These are phyloP conservation scores for Brassicogethes aeneus DNA, from an alignment of 2,888 invertebrate genomes.

Conservation along the genomic window DNA sequence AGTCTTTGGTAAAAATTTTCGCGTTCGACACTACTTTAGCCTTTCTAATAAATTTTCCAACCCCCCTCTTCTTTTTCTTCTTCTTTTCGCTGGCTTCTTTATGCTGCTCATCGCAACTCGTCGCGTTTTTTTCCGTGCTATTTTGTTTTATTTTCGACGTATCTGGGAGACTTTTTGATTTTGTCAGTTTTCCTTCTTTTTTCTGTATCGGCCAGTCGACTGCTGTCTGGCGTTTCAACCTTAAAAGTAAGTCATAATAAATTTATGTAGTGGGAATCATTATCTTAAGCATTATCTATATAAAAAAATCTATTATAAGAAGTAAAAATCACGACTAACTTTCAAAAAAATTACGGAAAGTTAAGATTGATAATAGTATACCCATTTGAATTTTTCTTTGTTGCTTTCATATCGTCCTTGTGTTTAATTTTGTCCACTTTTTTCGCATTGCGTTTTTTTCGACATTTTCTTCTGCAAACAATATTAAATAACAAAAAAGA, in stretches of 20 bases:
- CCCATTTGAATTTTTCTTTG: slow-evolving; percentile 29
- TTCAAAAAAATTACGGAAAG: slow-evolving; percentile 13
- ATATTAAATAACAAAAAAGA: neutral
- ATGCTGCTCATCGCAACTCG: slow-evolving; percentile 18
- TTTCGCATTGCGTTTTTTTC: slow-evolving; percentile 16
- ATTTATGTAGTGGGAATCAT: neutral
- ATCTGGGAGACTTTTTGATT: slow-evolving; percentile 32
- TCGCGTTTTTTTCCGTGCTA: slow-evolving; percentile 13
- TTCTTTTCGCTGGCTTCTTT: slow-evolving; percentile 15
- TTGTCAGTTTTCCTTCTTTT: slow-evolving; percentile 18
- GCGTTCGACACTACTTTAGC: slow-evolving; percentile 28
- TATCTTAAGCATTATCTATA: neutral
- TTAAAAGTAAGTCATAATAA: slow-evolving; percentile 14
- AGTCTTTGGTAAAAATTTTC: slow-evolving; percentile 23
- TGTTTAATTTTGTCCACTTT: slow-evolving; percentile 19
- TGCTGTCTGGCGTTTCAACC: slow-evolving; percentile 26
- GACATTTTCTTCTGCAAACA: slow-evolving; percentile 11
- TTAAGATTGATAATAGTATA: slow-evolving; percentile 28
- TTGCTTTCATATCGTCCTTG: slow-evolving; percentile 17
- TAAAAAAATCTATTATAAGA: no score
- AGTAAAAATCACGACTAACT: neutral
- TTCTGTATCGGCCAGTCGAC: slow-evolving; percentile 15
- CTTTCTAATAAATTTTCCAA: slow-evolving; percentile 32
- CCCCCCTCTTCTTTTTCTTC: slow-evolving; percentile 32
- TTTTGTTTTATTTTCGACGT: slow-evolving; percentile 14